A percentile compares a stretch with the other conserved stretches of the same genome.
phyloP scores from a whole-genome alignment of 2,888 invertebrate genomes.

The Drosophila engyochracea region DNA sequence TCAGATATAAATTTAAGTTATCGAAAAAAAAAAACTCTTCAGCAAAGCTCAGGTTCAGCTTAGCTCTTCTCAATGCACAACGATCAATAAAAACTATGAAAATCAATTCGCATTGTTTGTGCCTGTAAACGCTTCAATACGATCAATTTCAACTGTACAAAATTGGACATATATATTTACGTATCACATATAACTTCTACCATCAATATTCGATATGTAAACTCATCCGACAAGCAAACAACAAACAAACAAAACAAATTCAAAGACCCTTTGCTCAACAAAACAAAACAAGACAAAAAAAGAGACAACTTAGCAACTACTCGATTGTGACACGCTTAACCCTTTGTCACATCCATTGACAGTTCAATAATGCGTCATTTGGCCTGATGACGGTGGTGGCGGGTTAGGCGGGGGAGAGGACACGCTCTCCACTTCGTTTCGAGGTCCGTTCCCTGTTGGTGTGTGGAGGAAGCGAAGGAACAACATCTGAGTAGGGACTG shows the following conservation, averaged over 20 bases:
- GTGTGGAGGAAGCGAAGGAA: neutral
- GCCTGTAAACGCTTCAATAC: slow-evolving; percentile 25
- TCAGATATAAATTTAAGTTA: neutral
- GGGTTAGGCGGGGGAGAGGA: slow-evolving; percentile 6
- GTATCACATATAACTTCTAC: neutral
- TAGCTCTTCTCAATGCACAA: neutral
- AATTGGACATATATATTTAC: slow-evolving; percentile 1
- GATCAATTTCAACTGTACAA: slow-evolving; percentile 32
- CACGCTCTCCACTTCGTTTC: slow-evolving; percentile 8
- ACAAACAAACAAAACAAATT: too few species aligned
- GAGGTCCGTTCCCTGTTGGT: slow-evolving; percentile 15
- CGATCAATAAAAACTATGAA: slow-evolving; percentile 2
- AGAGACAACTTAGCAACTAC: slow-evolving; percentile 48
- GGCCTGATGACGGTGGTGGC: slow-evolving; percentile 38
- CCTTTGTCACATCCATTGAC: slow-evolving; percentile 81
- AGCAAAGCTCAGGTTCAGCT: neutral
- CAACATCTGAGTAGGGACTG: slow-evolving; percentile 36
- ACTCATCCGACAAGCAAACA: slow-evolving; percentile 19
- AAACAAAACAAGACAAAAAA: slow-evolving; percentile 14
- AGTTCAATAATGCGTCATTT: slow-evolving; percentile 82
- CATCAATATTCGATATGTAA: slow-evolving; percentile 29
- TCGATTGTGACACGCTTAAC: slow-evolving; percentile 74
- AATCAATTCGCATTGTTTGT: slow-evolving; percentile 36
- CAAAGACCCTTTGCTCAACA: slow-evolving; percentile 28
- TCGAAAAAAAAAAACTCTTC: neutral